Base-by-base conservation (phyloP, 2,113 vertebrate genomes). In the Cryptotis parvus region DNA sequence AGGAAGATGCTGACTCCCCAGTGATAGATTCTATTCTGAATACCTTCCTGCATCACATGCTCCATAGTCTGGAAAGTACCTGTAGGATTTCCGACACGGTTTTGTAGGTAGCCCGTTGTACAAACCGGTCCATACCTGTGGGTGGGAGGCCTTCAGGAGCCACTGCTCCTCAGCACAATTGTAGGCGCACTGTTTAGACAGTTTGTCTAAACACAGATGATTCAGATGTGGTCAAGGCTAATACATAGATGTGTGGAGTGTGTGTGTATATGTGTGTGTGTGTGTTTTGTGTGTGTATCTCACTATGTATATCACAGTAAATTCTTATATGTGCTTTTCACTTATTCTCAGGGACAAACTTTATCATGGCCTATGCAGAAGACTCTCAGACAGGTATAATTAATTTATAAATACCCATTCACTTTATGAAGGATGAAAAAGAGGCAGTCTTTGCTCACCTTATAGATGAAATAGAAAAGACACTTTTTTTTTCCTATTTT, bases 101-200 rank as follows among this genome's bases (percentile, higher is more conserved):
- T 16, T n/a, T 4, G 43, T 14, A 27, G 11, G 27, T 29, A 39
- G 24, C 16, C 41, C 24, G 20, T 58, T 9, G 14, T 6, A 26
- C 5, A 1, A 16, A 20, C 8, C 27, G 24, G 29, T 4, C 6
- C n/a, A 0, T 74, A 20, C 41, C 39, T 26, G 1, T 2, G 10
- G 22, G 31, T 39, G n/a, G 29, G 69, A 24, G 2, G 1, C 29
- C 35, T 33, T 63, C 9, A 70, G 9, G 37, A 20, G 9, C 26
- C 55, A 58, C 6, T 41, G 4, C 8, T 24, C 16, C 20, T 58
- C 20, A 18, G 18, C 18, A 14, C 1, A 29, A 12, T 0, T 37
- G 31, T 63, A 43, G 14, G 31, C 4, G 10, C 14, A 73, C 20
- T 4, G 5, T 68, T 68, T 61, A 49, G 3, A 16, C 55, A 76